phyloP scores from a whole-genome alignment of 2,888 invertebrate species.

The Byasa hedistus region DNA sequence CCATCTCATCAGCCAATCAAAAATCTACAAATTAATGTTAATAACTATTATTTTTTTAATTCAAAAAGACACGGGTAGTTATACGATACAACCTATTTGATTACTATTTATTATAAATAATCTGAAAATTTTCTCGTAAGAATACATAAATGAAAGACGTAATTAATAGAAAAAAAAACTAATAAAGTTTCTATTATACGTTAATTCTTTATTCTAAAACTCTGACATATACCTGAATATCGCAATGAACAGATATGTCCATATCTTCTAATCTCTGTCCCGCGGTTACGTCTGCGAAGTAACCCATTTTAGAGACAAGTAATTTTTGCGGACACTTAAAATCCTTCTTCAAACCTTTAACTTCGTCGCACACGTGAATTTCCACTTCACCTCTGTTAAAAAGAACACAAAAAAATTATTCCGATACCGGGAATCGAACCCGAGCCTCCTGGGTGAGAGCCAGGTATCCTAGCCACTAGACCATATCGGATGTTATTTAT shows the following conservation, averaged over 20 bases:
- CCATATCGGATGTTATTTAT: conserved; percentile 55
- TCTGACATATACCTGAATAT: conserved; percentile 85
- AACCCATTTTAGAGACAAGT: conserved; percentile 95
- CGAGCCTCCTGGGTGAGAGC: conserved; percentile 87
- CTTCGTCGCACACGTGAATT: conserved; percentile 97
- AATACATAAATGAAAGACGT: no score
- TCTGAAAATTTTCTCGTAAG: no score
- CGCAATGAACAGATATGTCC: conserved; percentile 98
- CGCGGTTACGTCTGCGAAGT: conserved; percentile 93
- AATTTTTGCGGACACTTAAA: conserved; percentile 93
- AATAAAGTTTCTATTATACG: no score
- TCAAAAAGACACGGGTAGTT: no score
- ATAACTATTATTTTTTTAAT: no score
- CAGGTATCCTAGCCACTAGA: conserved; percentile 87
- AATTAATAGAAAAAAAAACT: no score
- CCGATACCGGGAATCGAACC: conserved; percentile 85
- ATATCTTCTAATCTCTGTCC: conserved; percentile 92
- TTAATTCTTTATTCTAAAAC: no score
- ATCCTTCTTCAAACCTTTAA: conserved; percentile 92
- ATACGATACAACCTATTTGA: no score
- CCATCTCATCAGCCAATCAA: conserved; percentile 98
- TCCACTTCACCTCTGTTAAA: conserved; percentile 87
- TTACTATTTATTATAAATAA: no score
- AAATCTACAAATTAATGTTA: conserved; percentile 80
- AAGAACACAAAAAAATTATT: conserved; percentile 27